phyloP scores from a whole-genome alignment of 2,113 vertebrate species.

The Leptosomus discolor region DNA sequence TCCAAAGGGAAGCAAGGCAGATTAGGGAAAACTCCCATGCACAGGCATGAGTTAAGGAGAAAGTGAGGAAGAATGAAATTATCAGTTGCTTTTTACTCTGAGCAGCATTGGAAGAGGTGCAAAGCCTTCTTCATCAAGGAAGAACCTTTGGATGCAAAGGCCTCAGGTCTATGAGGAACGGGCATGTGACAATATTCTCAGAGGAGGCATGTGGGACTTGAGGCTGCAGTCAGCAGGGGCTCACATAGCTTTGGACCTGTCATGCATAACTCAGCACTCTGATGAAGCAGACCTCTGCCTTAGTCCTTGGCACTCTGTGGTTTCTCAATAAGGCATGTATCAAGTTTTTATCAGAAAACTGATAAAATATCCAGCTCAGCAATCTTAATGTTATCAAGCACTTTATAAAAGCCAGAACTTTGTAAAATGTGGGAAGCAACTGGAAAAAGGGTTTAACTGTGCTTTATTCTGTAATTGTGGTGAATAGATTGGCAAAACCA shows the following conservation, averaged over 20 bases:
- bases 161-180: background rate
- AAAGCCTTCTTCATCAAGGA: background rate
- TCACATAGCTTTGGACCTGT: background rate
- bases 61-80: background rate
- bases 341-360: background rate
- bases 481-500: background rate
- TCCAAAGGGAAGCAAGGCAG: background rate
- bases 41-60: background rate
- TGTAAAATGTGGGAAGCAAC: background rate
- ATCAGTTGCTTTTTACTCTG: background rate
- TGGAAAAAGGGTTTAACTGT: background rate
- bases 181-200: rapidly evolving
- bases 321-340: background rate
- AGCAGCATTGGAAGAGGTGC: background rate
- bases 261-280: background rate
- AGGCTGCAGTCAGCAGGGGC: background rate
- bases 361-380: background rate
- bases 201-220: background rate
- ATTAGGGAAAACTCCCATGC: background rate
- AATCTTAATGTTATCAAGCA: background rate
- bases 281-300: background rate
- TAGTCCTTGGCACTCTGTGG: background rate
- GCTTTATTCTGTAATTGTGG: background rate
- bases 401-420: background rate
- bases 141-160: background rate